phyloP scores from a whole-genome alignment of 1,140 invertebrate genomes.

The Carposina sasakii region DNA sequence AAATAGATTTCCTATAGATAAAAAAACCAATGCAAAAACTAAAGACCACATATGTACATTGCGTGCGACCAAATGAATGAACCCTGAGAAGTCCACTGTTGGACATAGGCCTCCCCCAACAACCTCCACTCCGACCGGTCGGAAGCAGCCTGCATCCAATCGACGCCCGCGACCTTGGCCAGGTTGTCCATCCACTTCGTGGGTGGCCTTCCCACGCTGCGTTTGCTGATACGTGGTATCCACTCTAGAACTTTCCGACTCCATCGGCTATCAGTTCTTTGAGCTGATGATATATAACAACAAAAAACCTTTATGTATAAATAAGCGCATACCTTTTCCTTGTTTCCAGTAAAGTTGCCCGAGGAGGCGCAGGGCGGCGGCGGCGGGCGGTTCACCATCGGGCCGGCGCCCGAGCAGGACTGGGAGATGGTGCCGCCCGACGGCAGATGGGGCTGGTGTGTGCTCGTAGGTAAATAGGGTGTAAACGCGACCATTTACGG shows the following conservation, averaged over 20 bases:
- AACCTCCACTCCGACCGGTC: too few relatives aligned
- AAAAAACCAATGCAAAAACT: too few relatives aligned
- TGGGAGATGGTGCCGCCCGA: constrained; percentile 77
- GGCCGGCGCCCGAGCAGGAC: constrained; percentile 58
- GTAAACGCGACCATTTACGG: too few relatives aligned
- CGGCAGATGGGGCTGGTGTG: constrained; percentile 87
- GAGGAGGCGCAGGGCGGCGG: constrained; percentile 42
- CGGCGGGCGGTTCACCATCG: constrained; percentile 57
- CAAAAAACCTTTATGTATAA: not conserved
- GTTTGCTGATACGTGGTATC: not conserved
- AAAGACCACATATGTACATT: too few relatives aligned
- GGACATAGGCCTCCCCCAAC: too few relatives aligned
- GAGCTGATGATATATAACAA: not conserved
- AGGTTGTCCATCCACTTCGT: not conserved
- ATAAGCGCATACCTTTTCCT: too few relatives aligned
- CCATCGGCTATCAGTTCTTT: not conserved
- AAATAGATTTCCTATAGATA: too few relatives aligned
- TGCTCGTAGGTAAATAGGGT: constrained; percentile 80
- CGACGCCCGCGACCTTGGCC: not conserved
- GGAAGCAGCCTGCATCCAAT: not conserved
- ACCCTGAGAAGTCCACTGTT: too few relatives aligned
- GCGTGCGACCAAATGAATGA: too few relatives aligned
- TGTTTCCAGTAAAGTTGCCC: constrained; percentile 50
- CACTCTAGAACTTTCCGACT: not conserved
- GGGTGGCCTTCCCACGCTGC: not conserved